Evolutionary conservation across 2,113 vertebrate genomes (phyloP), one percentile per base, ranked within the genome.

Genomic region (Terrapene triunguis): DNA sequence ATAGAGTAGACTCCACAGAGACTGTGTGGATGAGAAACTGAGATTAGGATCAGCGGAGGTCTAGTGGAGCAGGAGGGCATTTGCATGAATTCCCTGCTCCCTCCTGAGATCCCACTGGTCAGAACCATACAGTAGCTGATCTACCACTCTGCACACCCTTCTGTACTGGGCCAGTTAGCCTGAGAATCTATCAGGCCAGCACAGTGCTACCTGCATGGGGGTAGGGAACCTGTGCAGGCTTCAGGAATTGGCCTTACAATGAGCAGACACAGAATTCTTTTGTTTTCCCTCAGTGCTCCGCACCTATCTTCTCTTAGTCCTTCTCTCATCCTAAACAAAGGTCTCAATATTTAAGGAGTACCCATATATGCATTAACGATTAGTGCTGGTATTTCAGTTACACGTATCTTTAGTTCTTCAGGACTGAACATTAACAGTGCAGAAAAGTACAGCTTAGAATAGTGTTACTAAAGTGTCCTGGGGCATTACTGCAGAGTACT

Each of bases 131-230:
- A 22, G 17, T 44, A 86, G 35, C 13, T 2, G 42, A 78, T 44
- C 10, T 10, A 0, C 0, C 1, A 1, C 69, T 16, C 3, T 8
- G 24, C 13, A 24, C 48, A 17, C 22, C 13, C 24, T 85, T 69
- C 65, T 21, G 17, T 72, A 35, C 62, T 10, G 13, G 22, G 35
- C 10, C 17, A 8, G 84, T 14, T 1, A 3, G 59, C 42, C 47
- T 59, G 53, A 32, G 27, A 9, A 14, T 16, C 16, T 48, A 10
- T 55, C 11, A 5, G 22, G 82, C 17, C 19, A 35, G 1, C 5
- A 1, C 13, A 12, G 57, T 5, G 21, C 35, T 82, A 9, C 14
- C 13, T 35, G 5, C 2, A 1, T 53, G 17, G 0, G 0, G 38
- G 4, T 10, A 1, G 24, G 0, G 1, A 35, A 22, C 17, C 57